phyloP scores from a whole-genome alignment of 1,140 invertebrate species.

The Andricus grossulariae region DNA sequence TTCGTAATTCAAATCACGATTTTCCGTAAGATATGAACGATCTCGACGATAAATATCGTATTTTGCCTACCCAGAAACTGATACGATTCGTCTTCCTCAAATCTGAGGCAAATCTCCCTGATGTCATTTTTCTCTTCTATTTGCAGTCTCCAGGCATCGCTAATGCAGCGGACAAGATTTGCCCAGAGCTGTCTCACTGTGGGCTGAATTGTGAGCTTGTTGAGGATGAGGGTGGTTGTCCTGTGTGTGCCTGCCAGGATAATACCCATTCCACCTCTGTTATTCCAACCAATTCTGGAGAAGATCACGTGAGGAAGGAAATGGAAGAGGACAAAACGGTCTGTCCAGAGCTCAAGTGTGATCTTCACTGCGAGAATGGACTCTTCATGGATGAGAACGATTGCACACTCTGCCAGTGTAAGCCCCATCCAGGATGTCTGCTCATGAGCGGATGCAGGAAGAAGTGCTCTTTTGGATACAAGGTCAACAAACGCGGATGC shows the following conservation, averaged over 20 bases:
- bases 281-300: conserved; percentile 41
- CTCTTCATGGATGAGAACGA: conserved; percentile 67
- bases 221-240: conserved; percentile 61
- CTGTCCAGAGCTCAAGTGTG: conserved; percentile 65
- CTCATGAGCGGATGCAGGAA: conserved; percentile 60
- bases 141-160: conserved; percentile 48
- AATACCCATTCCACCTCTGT: conserved; percentile 43
- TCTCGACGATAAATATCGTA: too few species aligned
- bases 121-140: conserved; percentile 31
- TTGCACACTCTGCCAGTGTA: conserved; percentile 67
- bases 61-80: too few species aligned
- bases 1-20: too few species aligned
- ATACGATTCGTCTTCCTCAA: too few species aligned
- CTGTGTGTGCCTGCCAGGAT: conserved; percentile 59
- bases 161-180: conserved; percentile 50
- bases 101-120: not conserved
- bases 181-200: conserved; percentile 59
- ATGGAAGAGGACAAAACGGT: conserved; percentile 46
- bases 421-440: conserved; percentile 57
- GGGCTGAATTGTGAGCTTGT: conserved; percentile 56
- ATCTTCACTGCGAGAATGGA: conserved; percentile 64
- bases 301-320: conserved; percentile 41
- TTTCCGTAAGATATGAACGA: too few species aligned
- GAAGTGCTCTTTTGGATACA: conserved; percentile 67
- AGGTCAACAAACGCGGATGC: conserved; percentile 64